Percentiles rank a stretch among this genome's conserved stretches.
Conservation (phyloP, 2,888 invertebrate genomes). For the Orthosia gothica region DNA sequence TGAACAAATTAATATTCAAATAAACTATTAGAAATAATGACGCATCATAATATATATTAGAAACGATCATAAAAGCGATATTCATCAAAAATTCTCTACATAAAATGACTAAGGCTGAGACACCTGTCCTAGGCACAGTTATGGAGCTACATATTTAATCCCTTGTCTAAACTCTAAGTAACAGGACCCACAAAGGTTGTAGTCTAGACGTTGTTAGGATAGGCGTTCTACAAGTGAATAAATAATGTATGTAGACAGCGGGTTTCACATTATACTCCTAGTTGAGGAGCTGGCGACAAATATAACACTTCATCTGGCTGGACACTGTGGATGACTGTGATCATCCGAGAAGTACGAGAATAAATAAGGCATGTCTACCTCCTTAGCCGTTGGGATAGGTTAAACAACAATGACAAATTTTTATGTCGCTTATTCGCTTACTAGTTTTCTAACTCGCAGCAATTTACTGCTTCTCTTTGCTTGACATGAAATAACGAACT, state of each 20-base stretch:
- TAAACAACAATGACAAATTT: not conserved
- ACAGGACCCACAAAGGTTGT: constrained; percentile 9
- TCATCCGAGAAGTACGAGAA: not conserved
- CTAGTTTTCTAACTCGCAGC: not conserved
- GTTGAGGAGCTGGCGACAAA: constrained; percentile 25
- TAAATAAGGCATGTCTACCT: not conserved
- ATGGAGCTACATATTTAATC: constrained; percentile 52
- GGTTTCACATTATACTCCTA: constrained; percentile 33
- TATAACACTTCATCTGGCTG: not conserved
- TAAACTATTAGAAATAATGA: too few relatives aligned
- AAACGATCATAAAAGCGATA: not conserved
- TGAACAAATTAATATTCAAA: not conserved
- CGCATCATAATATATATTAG: not conserved
- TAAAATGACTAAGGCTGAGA: constrained; percentile 1
- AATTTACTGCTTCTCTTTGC: too few relatives aligned
- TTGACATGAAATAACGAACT: not conserved
- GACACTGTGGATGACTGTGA: not conserved
- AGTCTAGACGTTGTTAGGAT: constrained; percentile 37
- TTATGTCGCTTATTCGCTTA: not conserved
- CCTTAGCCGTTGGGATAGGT: too few relatives aligned
- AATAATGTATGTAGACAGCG: constrained; percentile 50
- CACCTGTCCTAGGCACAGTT: constrained; percentile 15
- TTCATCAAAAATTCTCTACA: constrained; percentile 7
- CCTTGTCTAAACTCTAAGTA: constrained; percentile 49
- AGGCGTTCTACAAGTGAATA: constrained; percentile 45